Base-by-base conservation (phyloP, 2,888 invertebrate genomes). In the Hanleya hanleyi region DNA sequence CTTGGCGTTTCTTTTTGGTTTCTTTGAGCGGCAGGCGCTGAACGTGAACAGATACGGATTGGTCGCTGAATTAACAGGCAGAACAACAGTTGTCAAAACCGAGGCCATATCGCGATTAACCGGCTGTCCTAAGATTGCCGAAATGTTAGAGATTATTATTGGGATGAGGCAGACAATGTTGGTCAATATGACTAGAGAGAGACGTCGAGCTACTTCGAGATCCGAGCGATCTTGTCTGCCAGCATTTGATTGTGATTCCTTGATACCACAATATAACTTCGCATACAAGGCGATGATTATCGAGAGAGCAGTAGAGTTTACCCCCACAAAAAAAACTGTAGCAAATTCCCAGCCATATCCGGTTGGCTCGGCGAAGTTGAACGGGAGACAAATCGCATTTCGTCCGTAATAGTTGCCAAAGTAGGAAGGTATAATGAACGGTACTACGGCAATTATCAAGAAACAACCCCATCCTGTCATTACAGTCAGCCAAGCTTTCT, bases 31-130 rank as follows among this genome's bases (percentile, higher is more conserved):
- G n/a, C 57, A 57, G 36, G 68, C 15, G 5, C 33, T 80, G 15
- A 82, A 71, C 2, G 82, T 81, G 75, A 80, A 82, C 33, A 82
- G 71, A 7, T 80, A 69, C 1, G 82, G 82, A 70, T 82, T 82
- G 12, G 81, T 49, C 7, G 82, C 81, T 1, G 78, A 74, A 75
- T 82, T 82, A 37, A 82, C 77, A 3, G 82, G 82, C 26, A 82
- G 69, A 26, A 81, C 75, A 64, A 82, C 37, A 3, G 38, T 37
- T 7, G 64, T 37, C 18, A 64, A 26, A 35, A 64, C 22, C 9
- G 64, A 18, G n/a, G 38, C 37, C 37, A 37, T 64, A 4, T 64
- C 64, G 6, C 37, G 29, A 29, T 18, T 64, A 5, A 64, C 35
- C 18, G 64, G 38, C 12, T 15, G 26, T 4, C 12, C 22, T 7